phyloP scores from a whole-genome alignment of 1,140 invertebrate genomes.

The Tenebrio molitor region DNA sequence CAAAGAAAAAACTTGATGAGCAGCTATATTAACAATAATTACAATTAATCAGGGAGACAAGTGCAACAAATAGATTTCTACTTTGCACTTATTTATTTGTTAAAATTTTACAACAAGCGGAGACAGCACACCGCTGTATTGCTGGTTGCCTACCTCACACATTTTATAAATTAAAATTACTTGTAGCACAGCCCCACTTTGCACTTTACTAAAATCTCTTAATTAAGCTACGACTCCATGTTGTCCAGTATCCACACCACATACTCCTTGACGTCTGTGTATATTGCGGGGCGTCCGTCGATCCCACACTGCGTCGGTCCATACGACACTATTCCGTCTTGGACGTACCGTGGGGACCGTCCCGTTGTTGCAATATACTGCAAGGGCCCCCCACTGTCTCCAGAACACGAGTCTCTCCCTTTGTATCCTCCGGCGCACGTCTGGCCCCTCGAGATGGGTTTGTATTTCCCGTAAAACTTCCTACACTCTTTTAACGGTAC shows the following conservation, averaged over 20 bases:
- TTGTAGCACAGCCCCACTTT: too few relatives aligned
- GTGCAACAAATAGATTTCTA: too few relatives aligned
- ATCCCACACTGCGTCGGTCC: conserved; percentile 81
- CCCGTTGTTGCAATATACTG: conserved; percentile 66
- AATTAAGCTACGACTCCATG: conserved; percentile 53
- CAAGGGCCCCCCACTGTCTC: conserved; percentile 83
- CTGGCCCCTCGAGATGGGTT: conserved; percentile 61
- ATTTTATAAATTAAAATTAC: too few relatives aligned
- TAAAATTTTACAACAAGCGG: too few relatives aligned
- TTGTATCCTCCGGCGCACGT: conserved; percentile 74
- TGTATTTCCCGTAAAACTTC: background rate
- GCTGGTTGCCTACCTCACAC: too few relatives aligned
- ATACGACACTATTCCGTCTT: conserved; percentile 79
- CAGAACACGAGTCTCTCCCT: conserved; percentile 61
- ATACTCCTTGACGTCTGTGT: conserved; percentile 78
- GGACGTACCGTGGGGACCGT: conserved; percentile 15
- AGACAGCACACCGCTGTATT: too few relatives aligned
- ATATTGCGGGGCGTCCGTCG: conserved; percentile 80
- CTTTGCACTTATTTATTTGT: too few relatives aligned
- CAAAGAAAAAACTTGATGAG: background rate
- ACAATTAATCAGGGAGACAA: too few relatives aligned
- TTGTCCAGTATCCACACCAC: conserved; percentile 76
- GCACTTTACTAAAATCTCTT: too few relatives aligned
- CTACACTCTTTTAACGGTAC: conserved; percentile 16
- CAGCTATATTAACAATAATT: too few relatives aligned